Conservation (phyloP, 2,113 vertebrate genomes). For the Pheucticus melanocephalus region DNA sequence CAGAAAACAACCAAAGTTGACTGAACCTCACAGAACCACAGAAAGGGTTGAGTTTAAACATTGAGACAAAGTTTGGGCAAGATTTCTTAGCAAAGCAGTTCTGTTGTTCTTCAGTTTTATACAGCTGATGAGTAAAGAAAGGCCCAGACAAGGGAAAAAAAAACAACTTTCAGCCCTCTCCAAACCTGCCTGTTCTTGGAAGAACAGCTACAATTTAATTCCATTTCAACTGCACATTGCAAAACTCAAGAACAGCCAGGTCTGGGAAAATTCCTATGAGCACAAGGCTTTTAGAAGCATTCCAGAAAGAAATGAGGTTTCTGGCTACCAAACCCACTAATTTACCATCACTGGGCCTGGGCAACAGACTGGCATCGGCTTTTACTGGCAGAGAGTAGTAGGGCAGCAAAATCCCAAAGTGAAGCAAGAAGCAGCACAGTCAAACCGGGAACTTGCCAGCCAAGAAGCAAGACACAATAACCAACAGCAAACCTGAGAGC, state of each 20-base stretch:
- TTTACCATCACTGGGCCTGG: neutral
- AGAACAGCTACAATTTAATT: neutral
- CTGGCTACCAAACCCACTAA: neutral
- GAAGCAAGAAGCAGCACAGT: neutral
- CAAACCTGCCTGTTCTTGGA: neutral
- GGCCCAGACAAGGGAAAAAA: fast-evolving
- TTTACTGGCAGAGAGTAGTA: neutral
- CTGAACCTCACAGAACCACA: neutral
- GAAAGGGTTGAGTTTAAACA: neutral
- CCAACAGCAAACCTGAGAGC: neutral
- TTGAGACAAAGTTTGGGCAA: neutral
- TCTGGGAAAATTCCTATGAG: neutral
- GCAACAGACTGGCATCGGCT: neutral
- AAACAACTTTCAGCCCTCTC: neutral
- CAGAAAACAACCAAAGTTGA: neutral
- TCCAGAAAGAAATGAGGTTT: neutral
- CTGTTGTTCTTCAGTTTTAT: neutral
- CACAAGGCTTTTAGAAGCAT: neutral
- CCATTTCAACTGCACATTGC: neutral
- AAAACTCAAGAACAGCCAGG: neutral
- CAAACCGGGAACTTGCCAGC: neutral
- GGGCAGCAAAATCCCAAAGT: neutral
- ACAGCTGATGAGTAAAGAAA: neutral
- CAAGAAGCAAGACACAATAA: neutral
- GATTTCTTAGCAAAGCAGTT: neutral